These are phyloP conservation scores for Drosophila erecta DNA, from an alignment of 1,140 invertebrate genomes.

Conservation along the genomic window DNA sequence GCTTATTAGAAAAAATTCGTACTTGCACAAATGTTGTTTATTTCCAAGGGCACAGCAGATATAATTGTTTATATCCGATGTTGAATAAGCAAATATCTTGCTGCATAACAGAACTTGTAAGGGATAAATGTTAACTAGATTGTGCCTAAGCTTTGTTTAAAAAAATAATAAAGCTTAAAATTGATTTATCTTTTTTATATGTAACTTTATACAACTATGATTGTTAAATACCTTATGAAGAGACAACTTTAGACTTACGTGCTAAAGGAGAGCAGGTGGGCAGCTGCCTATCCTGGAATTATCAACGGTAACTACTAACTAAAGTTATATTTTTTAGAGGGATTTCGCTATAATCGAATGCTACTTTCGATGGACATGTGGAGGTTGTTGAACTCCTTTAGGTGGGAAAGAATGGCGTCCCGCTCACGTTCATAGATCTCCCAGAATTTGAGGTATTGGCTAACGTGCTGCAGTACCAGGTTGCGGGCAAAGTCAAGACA, in stretches of 20 bases:
- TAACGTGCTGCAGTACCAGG: slow-evolving; percentile 64
- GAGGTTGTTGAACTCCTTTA: slow-evolving; percentile 70
- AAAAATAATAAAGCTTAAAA: background rate
- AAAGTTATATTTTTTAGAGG: slow-evolving; percentile 3
- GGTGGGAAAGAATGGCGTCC: slow-evolving; percentile 54
- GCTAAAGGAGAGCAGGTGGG: slow-evolving; percentile 17
- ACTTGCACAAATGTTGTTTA: background rate
- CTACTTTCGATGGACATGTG: slow-evolving; percentile 70
- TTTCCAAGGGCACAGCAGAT: background rate
- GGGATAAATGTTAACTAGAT: no score
- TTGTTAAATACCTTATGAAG: slow-evolving; percentile 35
- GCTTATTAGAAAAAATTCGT: background rate
- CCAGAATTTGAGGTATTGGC: slow-evolving; percentile 68
- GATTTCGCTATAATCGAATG: slow-evolving; percentile 53
- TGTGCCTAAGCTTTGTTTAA: no score
- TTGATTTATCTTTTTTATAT: background rate
- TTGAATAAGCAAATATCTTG: slow-evolving; percentile 1
- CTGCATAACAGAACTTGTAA: background rate
- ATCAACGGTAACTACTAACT: slow-evolving; percentile 18
- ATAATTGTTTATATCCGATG: background rate
- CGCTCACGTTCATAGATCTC: slow-evolving; percentile 63
- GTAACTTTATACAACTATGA: slow-evolving; percentile 16
- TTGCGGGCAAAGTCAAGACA: slow-evolving; percentile 71
- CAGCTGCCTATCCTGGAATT: slow-evolving; percentile 18
- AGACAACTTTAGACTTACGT: slow-evolving; percentile 51